phyloP scores from a whole-genome alignment of 1,140 invertebrate species.

The Hylaeus volcanicus region DNA sequence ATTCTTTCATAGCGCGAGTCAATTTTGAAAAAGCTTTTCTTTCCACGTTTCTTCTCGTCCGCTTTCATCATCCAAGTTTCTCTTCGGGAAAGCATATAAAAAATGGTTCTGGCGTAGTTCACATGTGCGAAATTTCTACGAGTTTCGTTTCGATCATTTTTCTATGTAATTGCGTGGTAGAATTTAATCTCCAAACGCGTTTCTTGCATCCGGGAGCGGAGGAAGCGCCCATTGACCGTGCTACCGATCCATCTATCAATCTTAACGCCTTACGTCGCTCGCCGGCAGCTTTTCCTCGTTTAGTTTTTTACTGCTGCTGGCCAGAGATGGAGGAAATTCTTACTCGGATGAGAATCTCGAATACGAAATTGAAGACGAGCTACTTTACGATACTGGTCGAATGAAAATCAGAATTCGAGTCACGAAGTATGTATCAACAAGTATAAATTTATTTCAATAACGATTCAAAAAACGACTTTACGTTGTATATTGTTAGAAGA shows the following conservation, averaged over 20 bases:
- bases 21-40: conserved; percentile 8
- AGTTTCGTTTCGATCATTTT: conserved; percentile 35
- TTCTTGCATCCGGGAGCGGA: conserved; percentile 28
- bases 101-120: neutral
- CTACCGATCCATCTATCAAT: conserved; percentile 57
- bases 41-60: too few relatives aligned
- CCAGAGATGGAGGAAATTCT: neutral
- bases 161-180: conserved; percentile 48
- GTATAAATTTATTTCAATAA: too few relatives aligned
- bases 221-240: conserved; percentile 29
- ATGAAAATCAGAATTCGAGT: too few relatives aligned
- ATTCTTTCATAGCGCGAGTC: neutral
- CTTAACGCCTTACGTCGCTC: conserved; percentile 15
- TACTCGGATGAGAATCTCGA: too few relatives aligned
- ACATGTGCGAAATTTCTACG: neutral
- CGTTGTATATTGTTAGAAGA: too few relatives aligned
- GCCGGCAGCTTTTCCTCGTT: neutral
- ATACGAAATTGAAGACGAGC: too few relatives aligned
- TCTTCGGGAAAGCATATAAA: too few relatives aligned
- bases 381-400: too few relatives aligned
- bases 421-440: too few relatives aligned
- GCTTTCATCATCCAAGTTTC: too few relatives aligned
- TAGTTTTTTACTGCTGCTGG: too few relatives aligned
- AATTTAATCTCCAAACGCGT: conserved; percentile 54
- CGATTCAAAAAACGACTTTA: too few relatives aligned